Evolutionary conservation across 2,113 vertebrate species (phyloP), one percentile per base, ranked within the genome.

Genomic region (Onychostruthus taczanowskii): DNA sequence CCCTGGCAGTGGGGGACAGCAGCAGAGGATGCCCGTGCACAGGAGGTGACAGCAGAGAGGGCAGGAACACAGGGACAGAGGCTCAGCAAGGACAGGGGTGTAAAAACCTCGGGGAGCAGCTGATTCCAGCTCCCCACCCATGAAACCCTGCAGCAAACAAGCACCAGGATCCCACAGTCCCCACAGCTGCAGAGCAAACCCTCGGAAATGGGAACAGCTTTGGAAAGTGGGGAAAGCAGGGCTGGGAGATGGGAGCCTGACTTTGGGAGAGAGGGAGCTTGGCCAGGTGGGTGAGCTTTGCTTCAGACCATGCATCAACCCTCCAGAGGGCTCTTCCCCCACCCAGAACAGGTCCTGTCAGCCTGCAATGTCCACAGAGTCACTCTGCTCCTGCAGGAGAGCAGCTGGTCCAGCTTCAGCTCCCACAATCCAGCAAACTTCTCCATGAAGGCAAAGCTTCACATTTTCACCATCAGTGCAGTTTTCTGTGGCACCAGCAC

Each of bases 331-430:
- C 82, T 68, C 61, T 76, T 95, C 70, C 59, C 63, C 75, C 33
- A n/a, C 73, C 52, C 84, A 47, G 52, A 14, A 30, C 61, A 58
- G 50, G 37, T 66, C 49, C 44, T 66, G 50, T 16, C 68, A 70
- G 69, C 19, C 67, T 90, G 56, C 17, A 58, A 16, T 6, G 23
- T 52, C 83, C 83, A 68, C 56, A 75, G 73, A 67, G 62, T 64
- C 89, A 8, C 64, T 75, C 83, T 94, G 96, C 94, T 68, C 94
- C 94, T 95, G 91, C 91, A 95, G 73, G 78, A 72, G 75, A 68
- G 20, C 33, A 82, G 90, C 8, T 79, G 89, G 21, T 47, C 70
- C 61, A 49, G 27, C 61, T 95, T 52, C 76, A 11, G 84, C 81
- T 89, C 28, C 2, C 43, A 31, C 59, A 61, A 26, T 28, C 53